These are phyloP conservation scores for Sciurus carolinensis DNA, from an alignment of 2,797 vertebrate genomes.

Conservation along the genomic window DNA sequence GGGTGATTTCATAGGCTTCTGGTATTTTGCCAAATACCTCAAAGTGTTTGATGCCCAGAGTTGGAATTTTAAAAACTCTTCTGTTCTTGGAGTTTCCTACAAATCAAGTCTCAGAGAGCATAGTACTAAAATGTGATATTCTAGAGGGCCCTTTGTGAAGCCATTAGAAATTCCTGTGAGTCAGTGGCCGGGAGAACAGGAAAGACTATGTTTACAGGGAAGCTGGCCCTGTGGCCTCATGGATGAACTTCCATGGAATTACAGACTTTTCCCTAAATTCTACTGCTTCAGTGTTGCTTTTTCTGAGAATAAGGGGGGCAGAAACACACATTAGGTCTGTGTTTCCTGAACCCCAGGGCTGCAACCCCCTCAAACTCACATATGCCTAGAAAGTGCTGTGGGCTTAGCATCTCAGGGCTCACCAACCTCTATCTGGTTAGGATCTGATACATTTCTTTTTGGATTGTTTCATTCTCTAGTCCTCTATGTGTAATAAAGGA, in stretches of 20 bases:
- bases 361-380: background rate
- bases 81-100: background rate
- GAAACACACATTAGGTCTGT: background rate
- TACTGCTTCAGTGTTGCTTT: background rate
- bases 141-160: background rate
- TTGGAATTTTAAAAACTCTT: background rate
- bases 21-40: too few species aligned
- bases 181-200: background rate
- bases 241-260: background rate
- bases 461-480: background rate
- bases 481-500: background rate
- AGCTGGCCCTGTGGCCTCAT: background rate
- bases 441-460: background rate
- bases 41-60: background rate
- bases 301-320: background rate
- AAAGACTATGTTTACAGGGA: background rate
- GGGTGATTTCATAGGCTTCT: background rate
- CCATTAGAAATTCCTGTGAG: background rate
- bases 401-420: background rate
- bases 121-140: background rate
- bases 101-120: background rate
- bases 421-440: background rate
- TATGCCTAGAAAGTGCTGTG: fast-evolving
- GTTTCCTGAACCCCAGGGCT: background rate
- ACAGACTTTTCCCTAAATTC: background rate